Evolutionary conservation across 2,113 vertebrate genomes (phyloP), one percentile per base, ranked within the genome.

Genomic region (Forbesichthys papilliferus): DNA sequence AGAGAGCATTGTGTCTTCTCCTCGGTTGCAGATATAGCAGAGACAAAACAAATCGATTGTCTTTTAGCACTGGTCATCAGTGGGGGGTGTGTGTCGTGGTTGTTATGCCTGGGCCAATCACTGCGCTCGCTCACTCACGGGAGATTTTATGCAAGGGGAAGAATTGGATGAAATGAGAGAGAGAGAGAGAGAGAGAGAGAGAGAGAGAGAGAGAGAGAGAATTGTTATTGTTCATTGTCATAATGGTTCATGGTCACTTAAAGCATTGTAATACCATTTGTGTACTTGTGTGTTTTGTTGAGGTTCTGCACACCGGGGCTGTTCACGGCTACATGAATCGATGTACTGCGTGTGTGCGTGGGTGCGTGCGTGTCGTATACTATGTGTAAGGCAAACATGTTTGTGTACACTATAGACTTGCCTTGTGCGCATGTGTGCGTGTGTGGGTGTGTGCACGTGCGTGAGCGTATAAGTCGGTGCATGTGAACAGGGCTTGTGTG

Each of bases 1-100:
- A 91, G 93, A 89, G 92, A 89, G 91, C 90, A 90, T 88, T 85
- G 33, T 85, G 83, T 77, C 88, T 79, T 85, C 14, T 74, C 92
- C 87, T 89, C 91, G 83, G 69, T 70, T 86, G 75, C 87, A 73
- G 68, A 81, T 67, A 58, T 57, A 81, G 3, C 10, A 47, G 60
- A 11, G 61, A 6, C 55, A 6, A 68, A 85, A 80, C 77, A 82
- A 93, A 92, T 92, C 83, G 9, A 94, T 94, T 54, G 57, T 65
- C 77, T 79, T 85, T 93, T 88, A 91, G 88, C 84, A 72, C 80
- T 75, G 76, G 87, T 92, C 92, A 88, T 92, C 85, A 86, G 87
- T 51, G 46, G 66, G 13, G 52, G 52, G 71, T 48, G 58, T 11
- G 61, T 67, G 69, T 67, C 64, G 58, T 71, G 67, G 60, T 58